Conservation (phyloP, 2,888 invertebrate genomes). For the Lamellibrachia columna region DNA sequence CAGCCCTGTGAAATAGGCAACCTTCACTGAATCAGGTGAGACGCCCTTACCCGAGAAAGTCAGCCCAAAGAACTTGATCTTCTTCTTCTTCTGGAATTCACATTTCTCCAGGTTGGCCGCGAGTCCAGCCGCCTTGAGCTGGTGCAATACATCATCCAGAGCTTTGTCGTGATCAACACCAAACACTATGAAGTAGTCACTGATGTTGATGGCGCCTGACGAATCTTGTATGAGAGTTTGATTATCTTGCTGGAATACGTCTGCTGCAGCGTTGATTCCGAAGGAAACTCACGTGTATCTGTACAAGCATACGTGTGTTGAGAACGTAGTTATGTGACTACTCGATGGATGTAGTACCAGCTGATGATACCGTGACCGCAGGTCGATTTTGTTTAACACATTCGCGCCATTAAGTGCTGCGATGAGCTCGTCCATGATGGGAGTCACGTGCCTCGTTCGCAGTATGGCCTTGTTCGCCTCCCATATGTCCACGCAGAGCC, state of each 20-base stretch:
- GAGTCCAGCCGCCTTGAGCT: neutral
- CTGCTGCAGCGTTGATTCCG: slow-evolving; percentile 33
- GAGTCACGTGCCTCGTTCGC: neutral
- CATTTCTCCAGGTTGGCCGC: neutral
- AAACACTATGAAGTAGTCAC: slow-evolving; percentile 36
- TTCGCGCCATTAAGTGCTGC: slow-evolving; percentile 40
- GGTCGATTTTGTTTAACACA: slow-evolving; percentile 43
- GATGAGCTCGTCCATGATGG: slow-evolving; percentile 42
- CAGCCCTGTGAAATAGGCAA: neutral
- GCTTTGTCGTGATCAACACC: slow-evolving; percentile 30
- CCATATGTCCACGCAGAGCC: slow-evolving; percentile 46
- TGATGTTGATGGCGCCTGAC: slow-evolving; percentile 27
- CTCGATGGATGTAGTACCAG: slow-evolving; percentile 34
- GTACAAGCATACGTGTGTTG: slow-evolving; percentile 35
- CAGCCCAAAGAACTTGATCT: neutral
- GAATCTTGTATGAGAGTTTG: slow-evolving; percentile 21
- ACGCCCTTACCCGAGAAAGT: neutral
- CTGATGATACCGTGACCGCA: slow-evolving; percentile 42
- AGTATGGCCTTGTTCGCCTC: slow-evolving; percentile 41
- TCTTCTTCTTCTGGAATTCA: neutral
- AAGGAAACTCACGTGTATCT: slow-evolving; percentile 39
- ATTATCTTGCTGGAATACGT: slow-evolving; percentile 28
- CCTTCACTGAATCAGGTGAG: neutral
- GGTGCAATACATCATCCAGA: neutral
- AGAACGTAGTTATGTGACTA: slow-evolving; percentile 42